Base-by-base conservation (phyloP, 2,888 invertebrate genomes). In the Erebia ligea region DNA sequence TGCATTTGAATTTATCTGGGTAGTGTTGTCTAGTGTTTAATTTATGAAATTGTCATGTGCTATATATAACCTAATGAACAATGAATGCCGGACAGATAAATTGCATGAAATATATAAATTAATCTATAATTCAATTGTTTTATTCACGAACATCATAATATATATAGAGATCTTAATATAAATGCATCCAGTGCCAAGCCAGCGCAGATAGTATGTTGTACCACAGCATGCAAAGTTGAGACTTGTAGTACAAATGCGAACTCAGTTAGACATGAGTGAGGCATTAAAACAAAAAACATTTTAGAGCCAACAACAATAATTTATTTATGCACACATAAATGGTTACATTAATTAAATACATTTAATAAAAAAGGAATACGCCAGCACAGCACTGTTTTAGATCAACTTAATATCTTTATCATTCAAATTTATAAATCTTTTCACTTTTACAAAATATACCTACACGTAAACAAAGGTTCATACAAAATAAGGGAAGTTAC, bases 261-360 rank as follows among this genome's bases (percentile, higher is more conserved):
- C 3, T 13, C 3, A 45, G 11, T 45, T 45, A 42, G 2, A 42
- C 11, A 57, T 2, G 11, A 1, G 1, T 13, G 11, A 25, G 21
- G 25, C 15, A 17, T 48, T 45, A 42, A 19, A 68, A 67, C 63
- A 71, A 75, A 73, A 74, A 61, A 73, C 66, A 70, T 19, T 71
- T 70, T 69, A 74, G 76, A 77, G 87, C 87, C 91, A 92, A 92
- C 92, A 92, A 93, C 92, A 92, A 91, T 93, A 90, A 86, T 91
- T 91, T 92, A 91, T 76, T 77, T 83, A 79, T 88, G 87, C 89
- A 90, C 88, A 89, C 86, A 84, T 79, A 85, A 78, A 80, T 86
- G 87, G 79, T 77, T 82, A 84, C 81, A 82, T 76, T 81, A 76
- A 74, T 74, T 73, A 68, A 75, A 73, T 76, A 77, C 71, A 69